Evolutionary conservation across 2,888 invertebrate species (phyloP).

Genomic region (Cheilosia vernalis): DNA sequence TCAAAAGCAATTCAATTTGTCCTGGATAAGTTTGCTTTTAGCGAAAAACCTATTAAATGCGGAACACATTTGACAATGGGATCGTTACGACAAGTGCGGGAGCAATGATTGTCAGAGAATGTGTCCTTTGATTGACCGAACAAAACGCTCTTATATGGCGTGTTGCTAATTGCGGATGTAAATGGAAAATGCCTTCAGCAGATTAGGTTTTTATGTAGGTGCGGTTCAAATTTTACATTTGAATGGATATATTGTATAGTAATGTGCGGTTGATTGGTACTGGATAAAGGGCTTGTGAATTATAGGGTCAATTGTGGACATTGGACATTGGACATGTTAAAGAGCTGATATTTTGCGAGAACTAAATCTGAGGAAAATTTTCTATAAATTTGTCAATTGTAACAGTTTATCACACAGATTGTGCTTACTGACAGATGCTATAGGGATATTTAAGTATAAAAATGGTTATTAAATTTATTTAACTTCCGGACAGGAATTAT

Average conservation of each 20-base stretch:
- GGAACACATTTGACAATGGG: not conserved
- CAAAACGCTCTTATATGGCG: not conserved
- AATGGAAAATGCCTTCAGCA: not conserved
- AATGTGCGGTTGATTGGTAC: no score
- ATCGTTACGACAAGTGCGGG: not conserved
- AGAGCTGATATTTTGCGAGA: no score
- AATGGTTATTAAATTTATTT: no score
- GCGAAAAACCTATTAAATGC: conserved; percentile 3
- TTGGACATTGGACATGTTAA: no score
- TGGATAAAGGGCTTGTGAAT: no score
- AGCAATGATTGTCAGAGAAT: conserved; percentile 24
- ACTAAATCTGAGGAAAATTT: no score
- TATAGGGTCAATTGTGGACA: no score
- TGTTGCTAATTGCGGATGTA: not conserved
- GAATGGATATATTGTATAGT: not conserved
- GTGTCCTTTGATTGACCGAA: conserved; percentile 19
- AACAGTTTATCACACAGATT: no score
- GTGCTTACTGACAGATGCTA: no score
- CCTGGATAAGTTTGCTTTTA: conserved; percentile 26
- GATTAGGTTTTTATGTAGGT: conserved; percentile 1
- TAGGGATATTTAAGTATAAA: no score
- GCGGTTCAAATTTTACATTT: not conserved
- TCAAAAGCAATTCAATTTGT: conserved; percentile 40
- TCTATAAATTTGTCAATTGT: no score
- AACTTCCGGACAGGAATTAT: no score